A percentile compares a stretch with the other conserved stretches of the same genome.
Evolutionary conservation across 2,888 invertebrate species (phyloP).

Genomic region (Rhamphomyia laevipes): DNA sequence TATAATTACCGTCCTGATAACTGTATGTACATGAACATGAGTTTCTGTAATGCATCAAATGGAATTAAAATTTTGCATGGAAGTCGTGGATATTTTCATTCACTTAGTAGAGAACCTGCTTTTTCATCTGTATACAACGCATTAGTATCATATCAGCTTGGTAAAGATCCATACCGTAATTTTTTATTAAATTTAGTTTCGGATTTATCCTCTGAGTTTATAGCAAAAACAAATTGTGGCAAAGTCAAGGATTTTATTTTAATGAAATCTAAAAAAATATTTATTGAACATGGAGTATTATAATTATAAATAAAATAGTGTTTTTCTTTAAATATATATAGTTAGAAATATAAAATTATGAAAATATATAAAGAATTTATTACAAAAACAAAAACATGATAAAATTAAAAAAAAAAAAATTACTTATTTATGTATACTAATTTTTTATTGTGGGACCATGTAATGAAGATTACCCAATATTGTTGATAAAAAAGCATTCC

Average conservation of each 20-base stretch:
- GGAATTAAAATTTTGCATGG: constrained; percentile 85
- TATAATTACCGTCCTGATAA: constrained; percentile 92
- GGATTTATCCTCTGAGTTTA: constrained; percentile 42
- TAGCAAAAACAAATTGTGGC: constrained; percentile 51
- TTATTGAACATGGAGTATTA: constrained; percentile 32
- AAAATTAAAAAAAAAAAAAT: too few relatives aligned
- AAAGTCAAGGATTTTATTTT: constrained; percentile 45
- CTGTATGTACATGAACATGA: constrained; percentile 89
- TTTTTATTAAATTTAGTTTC: constrained; percentile 42
- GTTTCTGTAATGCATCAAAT: constrained; percentile 53
- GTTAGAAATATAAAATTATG: background rate
- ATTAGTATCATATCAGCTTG: constrained; percentile 45
- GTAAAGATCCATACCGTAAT: constrained; percentile 49
- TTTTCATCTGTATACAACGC: constrained; percentile 61
- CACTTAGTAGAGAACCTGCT: constrained; percentile 71
- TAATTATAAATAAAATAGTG: constrained; percentile 3
- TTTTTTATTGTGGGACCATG: too few relatives aligned
- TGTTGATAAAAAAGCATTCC: too few relatives aligned
- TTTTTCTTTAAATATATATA: background rate
- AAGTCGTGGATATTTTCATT: constrained; percentile 75
- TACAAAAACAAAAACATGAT: background rate
- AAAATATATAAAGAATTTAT: too few relatives aligned
- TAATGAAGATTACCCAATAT: too few relatives aligned
- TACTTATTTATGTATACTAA: too few relatives aligned
- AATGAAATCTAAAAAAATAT: constrained; percentile 34